These are phyloP conservation scores for Sinocyclocheilus anophthalmus DNA, from an alignment of 2,113 vertebrate genomes.

Conservation along the genomic window DNA sequence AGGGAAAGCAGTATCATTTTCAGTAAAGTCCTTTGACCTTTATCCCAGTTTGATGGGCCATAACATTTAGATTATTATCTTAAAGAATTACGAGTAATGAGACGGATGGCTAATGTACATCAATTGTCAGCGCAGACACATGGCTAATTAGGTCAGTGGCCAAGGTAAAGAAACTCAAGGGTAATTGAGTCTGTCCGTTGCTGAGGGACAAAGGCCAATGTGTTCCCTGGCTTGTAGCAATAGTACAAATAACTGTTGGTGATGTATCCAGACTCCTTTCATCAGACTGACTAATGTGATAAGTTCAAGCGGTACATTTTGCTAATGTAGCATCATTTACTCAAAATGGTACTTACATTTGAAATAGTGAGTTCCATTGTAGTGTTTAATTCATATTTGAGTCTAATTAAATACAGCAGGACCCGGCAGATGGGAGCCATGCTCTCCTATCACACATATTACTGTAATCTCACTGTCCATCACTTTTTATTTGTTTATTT, in stretches of 20 bases:
- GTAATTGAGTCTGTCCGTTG: slow-evolving; percentile 16
- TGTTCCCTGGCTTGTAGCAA: slow-evolving; percentile 24
- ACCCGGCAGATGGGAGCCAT: neutral
- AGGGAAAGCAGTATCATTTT: neutral
- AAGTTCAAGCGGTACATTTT: neutral
- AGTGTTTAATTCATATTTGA: neutral
- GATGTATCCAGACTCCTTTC: slow-evolving; percentile 10
- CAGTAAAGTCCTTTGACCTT: neutral
- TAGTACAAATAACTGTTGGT: neutral
- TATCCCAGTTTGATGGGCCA: neutral
- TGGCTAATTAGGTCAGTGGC: slow-evolving; percentile 45
- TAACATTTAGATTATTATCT: neutral
- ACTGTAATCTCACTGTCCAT: neutral
- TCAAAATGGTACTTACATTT: neutral
- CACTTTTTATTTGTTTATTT: slow-evolving; percentile 31
- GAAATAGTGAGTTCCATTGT: neutral
- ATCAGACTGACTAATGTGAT: slow-evolving; percentile 25
- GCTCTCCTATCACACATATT: neutral
- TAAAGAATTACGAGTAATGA: slow-evolving; percentile 31
- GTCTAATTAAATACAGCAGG: neutral
- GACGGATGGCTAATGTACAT: slow-evolving; percentile 9
- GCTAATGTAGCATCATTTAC: neutral
- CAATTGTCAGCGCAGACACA: slow-evolving; percentile 42
- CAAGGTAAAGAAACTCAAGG: slow-evolving; percentile 38
- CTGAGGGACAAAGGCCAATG: slow-evolving; percentile 45